A percentile compares a stretch with the other conserved stretches of the same genome.
Evolutionary conservation across 2,113 vertebrate species (phyloP).

Genomic region (Leptosomus discolor): DNA sequence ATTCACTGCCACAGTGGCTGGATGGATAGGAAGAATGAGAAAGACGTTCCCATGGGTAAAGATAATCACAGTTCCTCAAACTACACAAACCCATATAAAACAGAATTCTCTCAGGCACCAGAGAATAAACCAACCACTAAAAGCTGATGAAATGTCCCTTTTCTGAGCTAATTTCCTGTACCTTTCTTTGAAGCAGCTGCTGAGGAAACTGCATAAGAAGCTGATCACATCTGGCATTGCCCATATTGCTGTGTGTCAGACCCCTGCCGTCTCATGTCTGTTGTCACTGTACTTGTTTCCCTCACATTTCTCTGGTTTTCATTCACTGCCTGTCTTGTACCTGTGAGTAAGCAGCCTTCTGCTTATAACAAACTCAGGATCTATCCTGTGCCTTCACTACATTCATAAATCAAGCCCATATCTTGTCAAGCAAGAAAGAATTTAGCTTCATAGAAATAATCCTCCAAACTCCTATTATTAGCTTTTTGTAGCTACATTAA

Average conservation of each 20-base stretch:
- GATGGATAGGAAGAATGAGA: background rate
- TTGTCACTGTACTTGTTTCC: background rate
- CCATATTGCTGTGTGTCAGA: background rate
- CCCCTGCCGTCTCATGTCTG: background rate
- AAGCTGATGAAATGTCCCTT: background rate
- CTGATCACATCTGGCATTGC: background rate
- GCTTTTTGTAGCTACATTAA: constrained; percentile 31
- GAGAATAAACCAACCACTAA: background rate
- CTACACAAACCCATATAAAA: background rate
- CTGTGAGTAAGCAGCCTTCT: background rate
- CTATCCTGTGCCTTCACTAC: background rate
- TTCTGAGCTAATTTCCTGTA: background rate
- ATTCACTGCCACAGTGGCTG: background rate
- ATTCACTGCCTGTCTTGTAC: background rate
- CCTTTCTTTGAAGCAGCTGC: background rate
- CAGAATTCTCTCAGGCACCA: background rate
- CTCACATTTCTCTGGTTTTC: background rate
- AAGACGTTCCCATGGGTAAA: background rate
- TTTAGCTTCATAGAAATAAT: background rate
- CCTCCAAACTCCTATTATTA: background rate
- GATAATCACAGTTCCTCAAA: background rate
- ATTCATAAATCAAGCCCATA: background rate
- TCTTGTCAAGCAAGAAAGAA: background rate
- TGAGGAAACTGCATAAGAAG: background rate
- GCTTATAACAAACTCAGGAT: background rate